These are phyloP conservation scores for Neodon shergylaensis DNA, from an alignment of 2,113 vertebrate species.

Conservation along the genomic window DNA sequence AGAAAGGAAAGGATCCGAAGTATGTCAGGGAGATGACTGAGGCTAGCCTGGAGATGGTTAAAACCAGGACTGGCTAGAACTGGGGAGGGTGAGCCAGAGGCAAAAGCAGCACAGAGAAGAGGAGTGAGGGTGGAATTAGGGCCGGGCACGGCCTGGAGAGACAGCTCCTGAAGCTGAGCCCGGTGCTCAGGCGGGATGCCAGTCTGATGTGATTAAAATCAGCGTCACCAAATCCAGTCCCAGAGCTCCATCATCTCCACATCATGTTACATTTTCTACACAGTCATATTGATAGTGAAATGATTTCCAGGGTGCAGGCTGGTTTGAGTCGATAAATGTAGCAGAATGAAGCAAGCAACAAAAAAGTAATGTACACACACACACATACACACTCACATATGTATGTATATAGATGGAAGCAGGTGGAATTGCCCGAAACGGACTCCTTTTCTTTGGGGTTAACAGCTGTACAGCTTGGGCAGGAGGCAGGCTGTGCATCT, in stretches of 20 bases:
- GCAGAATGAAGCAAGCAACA: slow-evolving; percentile 43
- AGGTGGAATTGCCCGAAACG: background rate
- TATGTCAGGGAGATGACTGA: too few species aligned
- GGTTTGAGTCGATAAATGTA: background rate
- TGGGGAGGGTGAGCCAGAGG: background rate
- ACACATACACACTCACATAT: background rate
- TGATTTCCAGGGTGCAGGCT: slow-evolving; percentile 35
- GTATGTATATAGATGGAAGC: background rate
- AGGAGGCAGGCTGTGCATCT: rapidly evolving
- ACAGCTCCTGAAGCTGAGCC: background rate
- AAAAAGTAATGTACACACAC: background rate
- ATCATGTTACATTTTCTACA: slow-evolving; percentile 19
- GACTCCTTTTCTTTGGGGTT: background rate
- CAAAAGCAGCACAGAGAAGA: background rate
- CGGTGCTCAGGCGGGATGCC: background rate
- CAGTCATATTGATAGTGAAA: slow-evolving; percentile 27
- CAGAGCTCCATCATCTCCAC: background rate
- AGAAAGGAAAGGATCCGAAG: background rate
- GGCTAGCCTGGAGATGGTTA: background rate
- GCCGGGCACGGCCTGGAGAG: background rate
- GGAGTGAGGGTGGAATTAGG: background rate
- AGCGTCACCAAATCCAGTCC: background rate
- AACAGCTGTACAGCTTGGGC: background rate
- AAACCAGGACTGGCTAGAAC: background rate
- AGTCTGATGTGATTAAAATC: background rate